These are phyloP conservation scores for Sphaeridia pumilis DNA, from an alignment of 2,888 invertebrate species.

Conservation along the genomic window DNA sequence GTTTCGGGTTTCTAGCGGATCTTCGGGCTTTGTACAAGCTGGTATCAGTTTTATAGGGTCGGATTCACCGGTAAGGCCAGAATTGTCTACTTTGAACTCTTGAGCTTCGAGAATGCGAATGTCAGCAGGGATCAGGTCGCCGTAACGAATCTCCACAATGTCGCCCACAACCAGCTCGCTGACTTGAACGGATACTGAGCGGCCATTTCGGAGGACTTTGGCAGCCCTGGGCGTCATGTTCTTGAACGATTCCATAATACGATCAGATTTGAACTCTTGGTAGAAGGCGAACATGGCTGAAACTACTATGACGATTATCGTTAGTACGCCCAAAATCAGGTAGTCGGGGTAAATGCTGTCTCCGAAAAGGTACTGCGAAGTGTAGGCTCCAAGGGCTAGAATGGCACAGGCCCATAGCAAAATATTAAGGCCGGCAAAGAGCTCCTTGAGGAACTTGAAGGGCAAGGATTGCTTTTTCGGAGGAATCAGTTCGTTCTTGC, in stretches of 20 bases:
- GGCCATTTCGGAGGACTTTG: slow-evolving; percentile 40
- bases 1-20: slow-evolving; percentile 47
- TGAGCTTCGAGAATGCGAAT: slow-evolving; percentile 46
- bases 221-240: slow-evolving; percentile 47
- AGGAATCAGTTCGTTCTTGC: slow-evolving; percentile 43
- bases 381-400: slow-evolving; percentile 43
- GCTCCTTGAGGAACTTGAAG: slow-evolving; percentile 45
- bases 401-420: slow-evolving; percentile 44
- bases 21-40: slow-evolving; percentile 43
- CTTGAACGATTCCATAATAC: slow-evolving; percentile 48
- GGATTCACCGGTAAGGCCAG: slow-evolving; percentile 57
- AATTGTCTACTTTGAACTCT: slow-evolving; percentile 54
- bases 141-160: slow-evolving; percentile 48
- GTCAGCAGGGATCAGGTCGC: slow-evolving; percentile 50
- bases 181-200: slow-evolving; percentile 38
- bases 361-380: slow-evolving; percentile 39
- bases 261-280: slow-evolving; percentile 56
- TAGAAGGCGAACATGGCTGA: slow-evolving; percentile 61
- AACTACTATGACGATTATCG: slow-evolving; percentile 55
- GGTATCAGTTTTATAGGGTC: slow-evolving; percentile 47
- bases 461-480: slow-evolving; percentile 44
- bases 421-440: slow-evolving; percentile 44
- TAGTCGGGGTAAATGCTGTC: slow-evolving; percentile 44
- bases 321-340: slow-evolving; percentile 38
- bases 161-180: slow-evolving; percentile 47